Evolutionary conservation across 2,113 vertebrate genomes (phyloP).

Genomic region (Syngnathoides biaculeatus): DNA sequence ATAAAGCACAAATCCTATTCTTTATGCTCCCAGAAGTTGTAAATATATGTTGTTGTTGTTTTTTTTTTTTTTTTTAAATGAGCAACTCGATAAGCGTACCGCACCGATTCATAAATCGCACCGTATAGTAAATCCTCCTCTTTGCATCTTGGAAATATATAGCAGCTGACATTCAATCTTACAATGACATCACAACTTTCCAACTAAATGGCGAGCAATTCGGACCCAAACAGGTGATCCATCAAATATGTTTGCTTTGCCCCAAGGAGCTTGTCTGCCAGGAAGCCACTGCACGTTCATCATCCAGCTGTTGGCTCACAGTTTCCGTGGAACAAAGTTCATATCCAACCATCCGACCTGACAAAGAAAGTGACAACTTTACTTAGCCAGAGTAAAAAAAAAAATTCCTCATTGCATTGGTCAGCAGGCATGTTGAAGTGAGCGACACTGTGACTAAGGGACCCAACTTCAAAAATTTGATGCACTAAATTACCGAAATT

Average conservation of each 20-base stretch:
- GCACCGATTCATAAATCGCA: not conserved
- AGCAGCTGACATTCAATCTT: not conserved
- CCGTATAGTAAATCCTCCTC: too few species aligned
- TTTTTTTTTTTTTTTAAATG: too few species aligned
- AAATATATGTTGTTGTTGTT: not conserved
- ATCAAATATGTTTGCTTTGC: slow-evolving; percentile 11
- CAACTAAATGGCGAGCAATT: slow-evolving; percentile 14
- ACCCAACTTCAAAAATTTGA: slow-evolving; percentile 56
- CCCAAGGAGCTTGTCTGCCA: slow-evolving; percentile 43
- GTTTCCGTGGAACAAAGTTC: slow-evolving; percentile 33
- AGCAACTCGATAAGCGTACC: too few species aligned
- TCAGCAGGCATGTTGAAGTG: slow-evolving; percentile 32
- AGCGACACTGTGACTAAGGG: slow-evolving; percentile 36
- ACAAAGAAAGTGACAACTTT: slow-evolving; percentile 43
- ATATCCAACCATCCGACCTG: slow-evolving; percentile 39
- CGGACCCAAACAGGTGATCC: slow-evolving; percentile 16
- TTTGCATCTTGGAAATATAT: too few species aligned
- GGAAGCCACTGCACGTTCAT: slow-evolving; percentile 28
- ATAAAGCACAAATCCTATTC: not conserved
- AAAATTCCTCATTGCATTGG: slow-evolving; percentile 37
- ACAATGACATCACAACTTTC: slow-evolving; percentile 1
- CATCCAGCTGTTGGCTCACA: slow-evolving; percentile 28
- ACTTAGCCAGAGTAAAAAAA: slow-evolving; percentile 33
- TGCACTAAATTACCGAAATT: slow-evolving; percentile 40
- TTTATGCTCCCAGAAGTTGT: not conserved